These are phyloP conservation scores for Menura novaehollandiae DNA, from an alignment of 2,113 vertebrate species.

Conservation along the genomic window DNA sequence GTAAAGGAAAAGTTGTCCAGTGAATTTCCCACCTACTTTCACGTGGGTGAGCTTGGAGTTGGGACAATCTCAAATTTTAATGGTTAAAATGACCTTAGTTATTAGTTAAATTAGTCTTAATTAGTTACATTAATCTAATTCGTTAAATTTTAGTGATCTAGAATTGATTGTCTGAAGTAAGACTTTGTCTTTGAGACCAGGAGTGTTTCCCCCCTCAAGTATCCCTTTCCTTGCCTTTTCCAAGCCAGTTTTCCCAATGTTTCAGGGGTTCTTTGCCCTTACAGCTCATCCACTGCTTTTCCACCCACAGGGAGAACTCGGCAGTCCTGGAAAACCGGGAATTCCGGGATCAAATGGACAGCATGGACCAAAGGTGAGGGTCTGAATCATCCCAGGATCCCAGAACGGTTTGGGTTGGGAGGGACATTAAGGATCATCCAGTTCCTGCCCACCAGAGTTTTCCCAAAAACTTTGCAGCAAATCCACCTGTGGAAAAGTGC, in stretches of 20 bases:
- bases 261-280: background rate
- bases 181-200: background rate
- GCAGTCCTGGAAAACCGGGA: conserved; percentile 74
- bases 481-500: background rate
- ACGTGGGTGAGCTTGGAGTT: background rate
- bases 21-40: background rate
- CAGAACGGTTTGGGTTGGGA: background rate
- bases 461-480: background rate
- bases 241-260: background rate
- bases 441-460: background rate
- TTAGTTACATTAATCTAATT: background rate
- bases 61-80: background rate
- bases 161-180: background rate
- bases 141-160: background rate
- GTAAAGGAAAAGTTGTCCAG: background rate
- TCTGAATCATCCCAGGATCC: too few species aligned
- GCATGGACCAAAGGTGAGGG: conserved; percentile 76
- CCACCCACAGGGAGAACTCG: conserved; percentile 75
- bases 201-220: background rate
- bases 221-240: background rate
- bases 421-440: background rate
- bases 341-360: conserved; percentile 72
- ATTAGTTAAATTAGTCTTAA: background rate
- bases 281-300: background rate
- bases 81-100: too few species aligned